Conservation (phyloP, 2,888 invertebrate species). For the Chouioia cunea region DNA sequence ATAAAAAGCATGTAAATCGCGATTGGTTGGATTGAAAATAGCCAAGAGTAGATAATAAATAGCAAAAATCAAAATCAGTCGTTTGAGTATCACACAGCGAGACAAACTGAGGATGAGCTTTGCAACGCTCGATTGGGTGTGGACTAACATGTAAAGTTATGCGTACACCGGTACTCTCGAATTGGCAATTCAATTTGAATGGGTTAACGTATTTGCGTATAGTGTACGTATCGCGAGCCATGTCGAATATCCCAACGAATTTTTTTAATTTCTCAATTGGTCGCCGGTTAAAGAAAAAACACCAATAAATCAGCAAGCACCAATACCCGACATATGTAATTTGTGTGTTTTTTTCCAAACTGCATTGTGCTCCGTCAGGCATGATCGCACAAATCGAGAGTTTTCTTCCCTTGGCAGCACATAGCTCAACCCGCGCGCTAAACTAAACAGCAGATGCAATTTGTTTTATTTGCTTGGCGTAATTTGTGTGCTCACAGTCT, state of each 20-base stretch:
- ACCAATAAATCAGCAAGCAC: conserved; percentile 22
- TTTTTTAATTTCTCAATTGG: conserved; percentile 28
- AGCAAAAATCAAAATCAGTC: too few relatives aligned
- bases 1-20: too few relatives aligned
- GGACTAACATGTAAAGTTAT: too few relatives aligned
- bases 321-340: not conserved
- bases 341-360: too few relatives aligned
- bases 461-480: conserved; percentile 36
- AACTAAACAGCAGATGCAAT: conserved; percentile 32
- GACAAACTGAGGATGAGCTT: too few relatives aligned
- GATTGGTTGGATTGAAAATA: too few relatives aligned
- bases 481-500: conserved; percentile 27
- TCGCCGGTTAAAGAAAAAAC: not conserved
- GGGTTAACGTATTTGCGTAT: conserved; percentile 1
- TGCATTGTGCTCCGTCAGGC: too few relatives aligned
- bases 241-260: not conserved
- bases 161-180: not conserved
- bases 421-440: not conserved
- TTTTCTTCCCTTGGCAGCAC: not conserved
- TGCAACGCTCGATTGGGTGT: too few relatives aligned
- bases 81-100: too few relatives aligned
- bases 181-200: conserved; percentile 18
- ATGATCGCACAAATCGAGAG: too few relatives aligned
- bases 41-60: too few relatives aligned
- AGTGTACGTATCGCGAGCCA: too few relatives aligned